These are phyloP conservation scores for Chionoecetes opilio DNA, from an alignment of 1,140 invertebrate species.

Conservation along the genomic window DNA sequence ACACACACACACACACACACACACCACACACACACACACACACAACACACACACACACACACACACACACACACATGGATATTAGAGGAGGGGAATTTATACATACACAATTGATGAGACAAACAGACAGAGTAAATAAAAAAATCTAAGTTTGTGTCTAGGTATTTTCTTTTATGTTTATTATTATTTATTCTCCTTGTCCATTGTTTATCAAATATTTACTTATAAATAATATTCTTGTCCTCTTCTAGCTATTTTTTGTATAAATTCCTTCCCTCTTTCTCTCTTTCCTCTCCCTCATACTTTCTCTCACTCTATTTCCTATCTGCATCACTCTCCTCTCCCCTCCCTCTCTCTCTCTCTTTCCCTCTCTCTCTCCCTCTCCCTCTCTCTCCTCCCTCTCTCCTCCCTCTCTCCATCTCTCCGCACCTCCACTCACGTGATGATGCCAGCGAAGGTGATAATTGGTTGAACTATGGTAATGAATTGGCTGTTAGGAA, in stretches of 20 bases:
- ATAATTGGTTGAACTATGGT: slow-evolving; percentile 76
- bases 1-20: too few species aligned
- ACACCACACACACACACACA: too few species aligned
- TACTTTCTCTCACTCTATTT: not conserved
- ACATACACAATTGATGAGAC: not conserved
- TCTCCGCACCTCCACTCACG: slow-evolving; percentile 2
- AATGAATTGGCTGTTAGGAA: slow-evolving; percentile 76
- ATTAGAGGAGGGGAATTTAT: too few species aligned
- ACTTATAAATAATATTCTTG: too few species aligned
- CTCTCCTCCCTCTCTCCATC: not conserved
- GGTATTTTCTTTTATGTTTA: not conserved
- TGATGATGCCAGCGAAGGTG: slow-evolving; percentile 43
- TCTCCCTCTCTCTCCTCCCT: not conserved
- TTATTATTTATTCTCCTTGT: not conserved
- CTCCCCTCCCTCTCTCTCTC: too few species aligned
- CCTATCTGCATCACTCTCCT: not conserved
- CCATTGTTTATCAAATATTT: too few species aligned
- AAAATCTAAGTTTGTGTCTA: not conserved
- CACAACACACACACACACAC: too few species aligned
- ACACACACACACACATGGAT: too few species aligned
- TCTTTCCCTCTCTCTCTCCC: not conserved
- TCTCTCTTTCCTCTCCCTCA: not conserved
- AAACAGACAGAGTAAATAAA: not conserved
- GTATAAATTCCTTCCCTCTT: too few species aligned
- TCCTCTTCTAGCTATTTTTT: not conserved